Conservation (phyloP, 2,797 vertebrate species). For the Dendrocincla tyrannina region DNA sequence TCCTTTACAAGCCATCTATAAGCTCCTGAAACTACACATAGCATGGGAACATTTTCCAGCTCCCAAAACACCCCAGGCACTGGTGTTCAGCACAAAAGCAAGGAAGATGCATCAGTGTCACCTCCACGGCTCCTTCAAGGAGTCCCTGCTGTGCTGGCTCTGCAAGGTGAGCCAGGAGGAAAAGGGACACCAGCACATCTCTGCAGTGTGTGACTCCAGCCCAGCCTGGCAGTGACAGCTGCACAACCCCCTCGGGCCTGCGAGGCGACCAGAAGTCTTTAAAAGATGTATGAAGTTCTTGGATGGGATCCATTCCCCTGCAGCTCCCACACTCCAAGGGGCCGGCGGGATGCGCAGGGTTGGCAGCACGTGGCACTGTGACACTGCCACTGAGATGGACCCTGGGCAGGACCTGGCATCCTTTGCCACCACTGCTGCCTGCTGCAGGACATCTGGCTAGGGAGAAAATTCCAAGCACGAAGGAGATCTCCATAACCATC, state of each 20-base stretch:
- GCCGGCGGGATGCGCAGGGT: background rate
- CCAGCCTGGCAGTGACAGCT: conserved; percentile 22
- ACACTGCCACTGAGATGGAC: accelerated
- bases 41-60: background rate
- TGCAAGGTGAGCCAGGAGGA: background rate
- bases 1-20: background rate
- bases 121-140: background rate
- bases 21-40: background rate
- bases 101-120: background rate
- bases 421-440: background rate
- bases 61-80: background rate
- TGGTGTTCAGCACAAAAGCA: background rate
- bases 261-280: conserved; percentile 1
- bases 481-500: background rate
- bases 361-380: background rate
- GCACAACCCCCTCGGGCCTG: background rate
- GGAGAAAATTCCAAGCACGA: background rate
- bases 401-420: background rate
- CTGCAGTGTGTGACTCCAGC: background rate
- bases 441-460: background rate
- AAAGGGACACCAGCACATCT: background rate
- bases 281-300: conserved; percentile 57
- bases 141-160: background rate
- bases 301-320: conserved; percentile 36
- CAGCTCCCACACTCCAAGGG: background rate